Evolutionary conservation across 2,888 invertebrate species (phyloP), one percentile per base, ranked within the genome.

Genomic region (Charanyca ferruginea): DNA sequence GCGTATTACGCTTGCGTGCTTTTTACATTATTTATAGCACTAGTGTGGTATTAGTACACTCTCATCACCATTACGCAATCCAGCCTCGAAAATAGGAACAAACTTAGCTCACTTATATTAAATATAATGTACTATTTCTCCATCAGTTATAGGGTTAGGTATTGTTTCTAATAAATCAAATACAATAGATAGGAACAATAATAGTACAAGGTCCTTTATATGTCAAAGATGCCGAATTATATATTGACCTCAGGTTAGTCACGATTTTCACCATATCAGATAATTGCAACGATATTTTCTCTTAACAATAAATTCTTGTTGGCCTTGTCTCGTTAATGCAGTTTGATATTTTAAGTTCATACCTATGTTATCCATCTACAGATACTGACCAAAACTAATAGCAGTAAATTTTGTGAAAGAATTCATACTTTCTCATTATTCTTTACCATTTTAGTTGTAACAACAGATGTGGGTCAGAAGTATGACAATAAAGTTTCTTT

Each of bases 211-310:
- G 91, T 84, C 88, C 84, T 88, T 87, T 90, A 90, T 91, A 93
- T 91, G 91, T 88, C 91, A 91, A 85, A 87, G 84, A 84, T 83
- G 87, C 85, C 85, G 84, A 89, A 88, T 87, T 89, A 88, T 84
- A 87, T 84, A 85, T 86, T 89, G 91, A 91, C 92, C 93, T 91
- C 87, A 85, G 81, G 85, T 87, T 81, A 88, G 91, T 93, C 93
- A 94, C 93, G 94, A 93, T 85, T 87, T 86, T 84, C 82, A 83
- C 85, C 85, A 86, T 90, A 93, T 93, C 92, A 90, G 91, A 91
- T 94, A 91, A 89, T 90, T 87, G 88, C 85, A 84, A 83, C 80
- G 83, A 91, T 91, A 88, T 90, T 91, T 82, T 93, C 91, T 90
- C 87, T 90, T 89, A 90, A 89, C 90, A 89, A 90, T 91, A 89